Base-by-base conservation (phyloP, 2,888 invertebrate species). In the Habroteleia sp. region DNA sequence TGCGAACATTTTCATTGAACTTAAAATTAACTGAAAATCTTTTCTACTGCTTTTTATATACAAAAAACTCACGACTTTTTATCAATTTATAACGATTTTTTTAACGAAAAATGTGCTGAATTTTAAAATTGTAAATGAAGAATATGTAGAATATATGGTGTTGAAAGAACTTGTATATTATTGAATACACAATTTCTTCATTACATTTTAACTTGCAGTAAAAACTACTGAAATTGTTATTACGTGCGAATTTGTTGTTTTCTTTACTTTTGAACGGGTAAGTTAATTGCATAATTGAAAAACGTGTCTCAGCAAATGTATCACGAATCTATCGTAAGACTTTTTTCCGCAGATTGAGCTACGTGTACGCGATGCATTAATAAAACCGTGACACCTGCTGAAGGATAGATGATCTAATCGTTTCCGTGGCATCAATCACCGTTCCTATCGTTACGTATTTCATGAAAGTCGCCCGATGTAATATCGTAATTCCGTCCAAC, bases 351-450 rank as follows among this genome's bases (percentile, higher is more conserved):
- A 3, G 7, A 35, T 14, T 35, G 10, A 33, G 13, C 33, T 20
- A 42, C 10, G 11, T 23, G 14, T 11, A 1, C 13, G 25, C n/a
- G 16, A 27, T 10, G 48, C 46, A 54, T 54, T 65, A 35, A 65
- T 54, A 33, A 35, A 44, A 44, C 37, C 17, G 33, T 13, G 46
- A 25, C 8, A 14, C 10, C 44, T 46, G 52, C 16, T 35, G 44
- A 35, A 66, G 54, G 23, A 29, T 35, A 44, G 54, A 54, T 31
- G 42, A 42, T 27, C 33, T 39, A 17, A 66, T 27, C 44, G 25
- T 35, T 69, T 69, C 41, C 63, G 50, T 44, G n/a, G 11, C 48
- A 74, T 63, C 68, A 39, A 48, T 56, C 66, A 74, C 11, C 6
- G 29, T 23, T 41, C 17, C 8, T n/a, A 5, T 6, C 35, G 50